Base-by-base conservation (phyloP, 2,797 vertebrate species). In the Cyprinella venusta region DNA sequence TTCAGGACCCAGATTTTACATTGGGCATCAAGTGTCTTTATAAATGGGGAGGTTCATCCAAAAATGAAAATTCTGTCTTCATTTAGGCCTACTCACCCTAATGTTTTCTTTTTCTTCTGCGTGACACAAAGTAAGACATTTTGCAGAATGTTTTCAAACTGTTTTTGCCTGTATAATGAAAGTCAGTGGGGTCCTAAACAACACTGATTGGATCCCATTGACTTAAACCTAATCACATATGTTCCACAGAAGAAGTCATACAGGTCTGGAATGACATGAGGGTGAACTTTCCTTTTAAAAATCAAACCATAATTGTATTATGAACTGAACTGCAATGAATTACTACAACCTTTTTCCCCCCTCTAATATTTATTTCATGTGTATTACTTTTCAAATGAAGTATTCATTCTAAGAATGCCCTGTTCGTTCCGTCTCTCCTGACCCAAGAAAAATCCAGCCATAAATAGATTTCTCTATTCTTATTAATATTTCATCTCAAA, bases 401-500 rank as follows among this genome's bases (percentile, higher is more conserved):
- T 59, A 63, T 24, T 81, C 26, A 76, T 76, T 82, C 71, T 76
- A 82, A 82, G 80, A 82, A 76, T 36, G 24, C 16, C 59, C 16
- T 81, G 59, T 81, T 65, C 70, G 42, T 64, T 82, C 21, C 15
- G 50, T 48, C 64, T 76, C 81, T 77, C 38, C 36, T 76, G 81
- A 69, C 64, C 81, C 81, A 68, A 50, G 64, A 77, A 56, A 76
- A 68, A 80, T 64, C 15, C 15, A 10, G 5, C 79, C 82, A 87
- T 79, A 82, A 85, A 79, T 82, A 84, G 80, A 75, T 48, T 76
- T 82, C 67, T 78, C 72, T 78, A 84, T 86, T 83, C 85, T 86
- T 84, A 77, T 82, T 72, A 84, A 84, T 85, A 82, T 80, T 85
- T 79, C 38, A 85, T 80, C 64, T 80, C n/a, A 85, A 84, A 80